A percentile compares a stretch with the other conserved stretches of the same genome.
phyloP scores from a whole-genome alignment of 2,888 invertebrate species.

The Leptarthrus brevirostris region DNA sequence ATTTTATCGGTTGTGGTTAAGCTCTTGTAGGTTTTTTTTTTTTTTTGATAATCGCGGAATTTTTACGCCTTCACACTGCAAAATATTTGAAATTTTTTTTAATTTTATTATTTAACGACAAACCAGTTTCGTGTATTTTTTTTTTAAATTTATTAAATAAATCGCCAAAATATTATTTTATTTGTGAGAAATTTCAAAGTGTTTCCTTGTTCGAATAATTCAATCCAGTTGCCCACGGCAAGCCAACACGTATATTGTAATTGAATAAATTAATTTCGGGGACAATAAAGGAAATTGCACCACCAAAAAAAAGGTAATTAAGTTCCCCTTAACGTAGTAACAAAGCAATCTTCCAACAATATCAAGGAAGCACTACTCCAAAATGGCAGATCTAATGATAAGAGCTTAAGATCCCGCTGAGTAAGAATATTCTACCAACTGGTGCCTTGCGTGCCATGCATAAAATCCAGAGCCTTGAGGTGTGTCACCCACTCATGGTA shows the following conservation, averaged over 20 bases:
- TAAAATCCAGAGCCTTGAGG: neutral
- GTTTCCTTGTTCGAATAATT: neutral
- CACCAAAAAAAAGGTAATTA: slow-evolving; percentile 14
- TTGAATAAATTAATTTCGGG: slow-evolving; percentile 27
- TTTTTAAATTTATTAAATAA: too few species aligned
- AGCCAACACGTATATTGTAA: too few species aligned
- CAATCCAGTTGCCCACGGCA: too few species aligned
- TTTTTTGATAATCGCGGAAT: too few species aligned
- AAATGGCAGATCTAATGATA: slow-evolving; percentile 15
- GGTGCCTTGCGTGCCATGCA: neutral
- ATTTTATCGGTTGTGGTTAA: neutral
- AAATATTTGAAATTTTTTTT: neutral
- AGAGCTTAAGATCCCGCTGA: neutral
- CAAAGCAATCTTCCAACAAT: slow-evolving; percentile 3
- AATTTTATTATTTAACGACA: neutral
- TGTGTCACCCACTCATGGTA: slow-evolving; percentile 23
- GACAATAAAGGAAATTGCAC: slow-evolving; percentile 25
- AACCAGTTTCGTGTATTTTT: slow-evolving; percentile 13
- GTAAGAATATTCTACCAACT: neutral
- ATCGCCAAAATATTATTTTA: too few species aligned
- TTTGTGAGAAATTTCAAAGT: neutral
- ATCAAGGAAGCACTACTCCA: slow-evolving; percentile 32
- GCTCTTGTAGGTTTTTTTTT: neutral
- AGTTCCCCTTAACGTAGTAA: slow-evolving; percentile 9
- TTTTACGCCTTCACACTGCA: neutral